These are phyloP conservation scores for Philonicus albiceps DNA, from an alignment of 2,888 invertebrate species.

Conservation along the genomic window DNA sequence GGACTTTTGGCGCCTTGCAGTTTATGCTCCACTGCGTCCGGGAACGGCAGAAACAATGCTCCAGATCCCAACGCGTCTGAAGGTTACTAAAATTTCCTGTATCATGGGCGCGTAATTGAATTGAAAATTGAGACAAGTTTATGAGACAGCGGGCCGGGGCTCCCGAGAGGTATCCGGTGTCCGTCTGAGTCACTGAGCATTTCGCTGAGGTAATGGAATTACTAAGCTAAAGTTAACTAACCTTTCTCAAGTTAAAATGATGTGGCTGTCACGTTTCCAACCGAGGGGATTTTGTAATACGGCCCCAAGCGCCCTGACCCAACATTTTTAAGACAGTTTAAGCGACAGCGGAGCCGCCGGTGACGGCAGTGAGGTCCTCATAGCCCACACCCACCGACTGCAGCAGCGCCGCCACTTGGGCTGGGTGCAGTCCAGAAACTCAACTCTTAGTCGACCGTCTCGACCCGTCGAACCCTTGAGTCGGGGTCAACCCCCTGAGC, in stretches of 20 bases:
- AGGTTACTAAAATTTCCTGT: neutral
- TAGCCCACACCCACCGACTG: neutral
- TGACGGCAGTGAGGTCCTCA: neutral
- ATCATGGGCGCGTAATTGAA: neutral
- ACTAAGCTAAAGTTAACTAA: neutral
- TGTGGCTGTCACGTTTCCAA: neutral
- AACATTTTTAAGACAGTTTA: neutral
- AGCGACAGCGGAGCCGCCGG: neutral
- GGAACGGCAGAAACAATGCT: neutral
- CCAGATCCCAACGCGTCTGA: neutral
- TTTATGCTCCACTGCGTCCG: neutral
- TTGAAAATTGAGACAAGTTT: neutral
- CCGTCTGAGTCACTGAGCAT: neutral
- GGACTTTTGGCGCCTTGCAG: neutral
- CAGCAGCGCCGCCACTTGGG: neutral
- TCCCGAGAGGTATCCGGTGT: neutral
- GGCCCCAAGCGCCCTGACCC: neutral
- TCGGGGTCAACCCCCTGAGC: neutral
- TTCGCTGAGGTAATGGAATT: neutral
- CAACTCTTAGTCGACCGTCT: neutral
- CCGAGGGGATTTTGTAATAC: neutral
- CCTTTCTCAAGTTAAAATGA: neutral
- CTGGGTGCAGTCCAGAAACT: neutral
- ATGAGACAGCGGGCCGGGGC: neutral
- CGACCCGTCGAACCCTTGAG: neutral